Conservation (phyloP, 2,888 invertebrate species). For the Philereme transversata region DNA sequence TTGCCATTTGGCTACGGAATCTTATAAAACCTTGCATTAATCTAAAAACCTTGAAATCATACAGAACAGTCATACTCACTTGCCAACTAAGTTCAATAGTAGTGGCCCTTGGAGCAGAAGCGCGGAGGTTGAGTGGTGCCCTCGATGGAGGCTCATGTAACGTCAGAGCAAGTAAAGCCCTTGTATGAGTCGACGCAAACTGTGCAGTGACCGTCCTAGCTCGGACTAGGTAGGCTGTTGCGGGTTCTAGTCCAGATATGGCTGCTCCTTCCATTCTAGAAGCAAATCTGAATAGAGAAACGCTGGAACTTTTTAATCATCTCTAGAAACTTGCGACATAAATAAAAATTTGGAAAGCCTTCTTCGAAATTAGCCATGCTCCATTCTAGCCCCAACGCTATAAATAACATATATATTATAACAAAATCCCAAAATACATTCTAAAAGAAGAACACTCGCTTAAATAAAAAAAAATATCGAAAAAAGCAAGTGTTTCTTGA, state of each 20-base stretch:
- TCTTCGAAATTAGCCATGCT: too few species aligned
- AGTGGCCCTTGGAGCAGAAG: conserved; percentile 67
- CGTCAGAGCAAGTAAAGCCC: conserved; percentile 72
- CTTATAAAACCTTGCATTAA: too few species aligned
- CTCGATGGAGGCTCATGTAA: conserved; percentile 75
- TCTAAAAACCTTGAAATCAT: too few species aligned
- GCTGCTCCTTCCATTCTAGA: conserved; percentile 69
- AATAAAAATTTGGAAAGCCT: too few species aligned
- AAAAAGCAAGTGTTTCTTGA: too few species aligned
- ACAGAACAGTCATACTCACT: conserved; percentile 44
- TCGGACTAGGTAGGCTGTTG: conserved; percentile 73
- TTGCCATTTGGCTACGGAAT: too few species aligned
- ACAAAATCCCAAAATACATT: too few species aligned
- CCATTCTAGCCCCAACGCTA: too few species aligned
- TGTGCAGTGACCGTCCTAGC: conserved; percentile 75
- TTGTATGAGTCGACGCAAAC: conserved; percentile 74
- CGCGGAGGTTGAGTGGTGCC: conserved; percentile 67
- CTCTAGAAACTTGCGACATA: too few species aligned
- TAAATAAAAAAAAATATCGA: too few species aligned
- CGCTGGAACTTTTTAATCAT: not conserved
- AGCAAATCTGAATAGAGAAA: conserved; percentile 12
- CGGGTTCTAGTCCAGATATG: conserved; percentile 74
- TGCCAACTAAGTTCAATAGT: conserved; percentile 77
- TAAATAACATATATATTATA: too few species aligned
- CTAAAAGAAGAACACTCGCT: too few species aligned